These are phyloP conservation scores for Vanessa cardui DNA, from an alignment of 2,888 invertebrate species.

Conservation along the genomic window DNA sequence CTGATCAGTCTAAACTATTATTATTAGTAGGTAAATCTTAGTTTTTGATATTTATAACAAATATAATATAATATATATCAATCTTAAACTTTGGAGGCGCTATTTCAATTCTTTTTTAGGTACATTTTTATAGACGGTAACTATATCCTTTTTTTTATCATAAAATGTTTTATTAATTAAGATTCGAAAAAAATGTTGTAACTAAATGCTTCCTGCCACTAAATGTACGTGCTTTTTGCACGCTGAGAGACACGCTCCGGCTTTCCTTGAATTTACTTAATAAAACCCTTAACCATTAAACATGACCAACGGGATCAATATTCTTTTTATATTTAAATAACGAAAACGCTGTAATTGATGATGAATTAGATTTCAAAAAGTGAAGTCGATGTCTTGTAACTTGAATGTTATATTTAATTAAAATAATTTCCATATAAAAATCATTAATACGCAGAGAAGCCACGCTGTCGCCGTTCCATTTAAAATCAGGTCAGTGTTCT, in stretches of 20 bases:
- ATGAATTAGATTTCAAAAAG: background rate
- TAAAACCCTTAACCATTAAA: conserved; percentile 3
- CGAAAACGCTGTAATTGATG: background rate
- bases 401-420: background rate
- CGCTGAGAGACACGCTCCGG: background rate
- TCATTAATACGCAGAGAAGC: conserved; percentile 16
- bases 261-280: conserved; percentile 2
- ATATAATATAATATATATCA: too few species aligned
- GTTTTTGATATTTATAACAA: too few species aligned
- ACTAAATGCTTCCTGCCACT: background rate
- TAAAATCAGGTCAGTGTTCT: conserved; percentile 20
- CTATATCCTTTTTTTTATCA: too few species aligned
- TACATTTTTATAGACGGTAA: too few species aligned
- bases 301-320: background rate
- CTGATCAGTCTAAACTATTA: too few species aligned
- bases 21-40: too few species aligned
- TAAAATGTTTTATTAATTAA: background rate
- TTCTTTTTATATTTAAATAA: background rate
- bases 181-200: background rate
- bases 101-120: too few species aligned
- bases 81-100: too few species aligned
- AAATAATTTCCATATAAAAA: conserved; percentile 10
- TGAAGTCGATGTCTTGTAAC: too few species aligned
- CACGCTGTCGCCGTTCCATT: conserved; percentile 12
- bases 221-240: conserved; percentile 5